Evolutionary conservation across 2,888 invertebrate species (phyloP), one percentile per base, ranked within the genome.

Genomic region (Pegoplata infirma): DNA sequence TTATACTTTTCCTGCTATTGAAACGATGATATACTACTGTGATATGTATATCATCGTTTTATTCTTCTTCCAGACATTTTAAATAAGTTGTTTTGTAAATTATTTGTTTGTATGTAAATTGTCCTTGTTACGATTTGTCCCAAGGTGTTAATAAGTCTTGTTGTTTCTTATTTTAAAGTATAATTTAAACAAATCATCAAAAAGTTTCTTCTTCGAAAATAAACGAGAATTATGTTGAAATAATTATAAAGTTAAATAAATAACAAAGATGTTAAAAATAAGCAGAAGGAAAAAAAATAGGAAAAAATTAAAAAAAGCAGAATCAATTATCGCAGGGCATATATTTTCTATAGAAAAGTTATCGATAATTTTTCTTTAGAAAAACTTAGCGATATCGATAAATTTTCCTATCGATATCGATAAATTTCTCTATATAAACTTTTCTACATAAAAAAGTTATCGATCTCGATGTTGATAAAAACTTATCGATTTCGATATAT

Each of bases 61-160:
- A n/a, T 14, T 14, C 12, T 12, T 25, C 12, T 36, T 23, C 21
- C 12, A 47, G 28, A n/a, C n/a, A n/a, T n/a, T n/a, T n/a, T 23
- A 74, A 77, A 80, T 74, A 77, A 77, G 74, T 79, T 76, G 63
- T 56, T 47, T 69, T 76, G 67, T 64, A 77, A 81, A 79, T 82
- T 77, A 79, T 81, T 79, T 82, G 75, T 80, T 81, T 79, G 68
- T 44, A 71, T 80, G 80, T 79, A 78, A 80, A 78, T 80, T 78
- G 40, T 72, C 36, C 51, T 67, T 74, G 67, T 75, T 58, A 75
- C 55, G 58, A 82, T 82, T 80, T 75, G 82, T 82, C 83, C 83
- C 83, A 72, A 81, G 83, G 59, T 80, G 76, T 80, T 69, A 56
- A 83, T 82, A 82, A 82, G 78, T 82, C 78, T 80, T 73, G 25